Conservation (phyloP, 2,888 invertebrate genomes). For the Hypolimnas misippus region DNA sequence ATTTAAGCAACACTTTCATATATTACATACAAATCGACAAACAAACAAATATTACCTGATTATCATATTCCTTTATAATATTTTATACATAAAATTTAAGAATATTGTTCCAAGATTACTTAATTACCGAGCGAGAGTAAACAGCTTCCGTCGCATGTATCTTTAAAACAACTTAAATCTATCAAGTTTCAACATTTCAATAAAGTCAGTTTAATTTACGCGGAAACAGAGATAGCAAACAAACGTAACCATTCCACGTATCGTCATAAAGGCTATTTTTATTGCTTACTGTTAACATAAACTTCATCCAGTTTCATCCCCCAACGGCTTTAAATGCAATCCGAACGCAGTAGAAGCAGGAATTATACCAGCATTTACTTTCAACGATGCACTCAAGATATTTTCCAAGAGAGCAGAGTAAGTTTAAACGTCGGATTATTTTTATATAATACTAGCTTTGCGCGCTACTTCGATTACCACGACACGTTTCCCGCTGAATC, state of each 20-base stretch:
- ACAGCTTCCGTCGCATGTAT: neutral
- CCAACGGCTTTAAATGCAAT: slow-evolving; percentile 78
- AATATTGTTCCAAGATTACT: too few relatives aligned
- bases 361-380: slow-evolving; percentile 80
- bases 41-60: too few relatives aligned
- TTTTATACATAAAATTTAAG: too few relatives aligned
- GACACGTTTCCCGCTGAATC: slow-evolving; percentile 18
- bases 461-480: slow-evolving; percentile 31
- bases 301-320: slow-evolving; percentile 78
- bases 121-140: too few relatives aligned
- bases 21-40: too few relatives aligned
- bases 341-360: slow-evolving; percentile 75
- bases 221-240: slow-evolving; percentile 60
- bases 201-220: slow-evolving; percentile 51
- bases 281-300: slow-evolving; percentile 79
- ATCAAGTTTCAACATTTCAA: slow-evolving; percentile 37
- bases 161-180: slow-evolving; percentile 1
- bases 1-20: neutral
- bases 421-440: slow-evolving; percentile 69
- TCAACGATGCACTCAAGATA: slow-evolving; percentile 81
- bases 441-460: slow-evolving; percentile 55
- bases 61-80: too few relatives aligned
- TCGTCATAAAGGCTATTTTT: slow-evolving; percentile 82
- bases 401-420: slow-evolving; percentile 64
- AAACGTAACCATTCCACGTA: slow-evolving; percentile 79